These are phyloP conservation scores for Eidolon dupreanum DNA, from an alignment of 2,797 vertebrate genomes.

Conservation along the genomic window DNA sequence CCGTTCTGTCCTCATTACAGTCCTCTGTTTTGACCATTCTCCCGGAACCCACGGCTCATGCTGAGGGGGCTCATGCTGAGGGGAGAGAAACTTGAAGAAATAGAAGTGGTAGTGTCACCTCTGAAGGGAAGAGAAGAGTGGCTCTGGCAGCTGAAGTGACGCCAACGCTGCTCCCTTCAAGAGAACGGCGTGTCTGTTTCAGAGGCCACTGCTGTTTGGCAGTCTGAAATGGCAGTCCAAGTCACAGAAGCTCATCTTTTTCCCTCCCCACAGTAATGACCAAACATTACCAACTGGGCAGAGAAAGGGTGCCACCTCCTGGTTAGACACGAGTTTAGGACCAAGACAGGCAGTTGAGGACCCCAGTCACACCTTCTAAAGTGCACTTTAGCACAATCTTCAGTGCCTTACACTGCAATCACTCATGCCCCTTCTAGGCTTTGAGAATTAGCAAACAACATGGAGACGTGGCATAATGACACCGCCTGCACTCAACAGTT, in stretches of 20 bases:
- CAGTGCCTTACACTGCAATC: background rate
- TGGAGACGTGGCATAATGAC: background rate
- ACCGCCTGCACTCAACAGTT: background rate
- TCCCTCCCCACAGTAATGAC: constrained; percentile 52
- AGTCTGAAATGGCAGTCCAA: background rate
- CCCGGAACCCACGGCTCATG: background rate
- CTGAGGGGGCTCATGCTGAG: background rate
- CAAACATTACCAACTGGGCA: background rate
- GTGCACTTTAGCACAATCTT: background rate
- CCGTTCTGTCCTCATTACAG: background rate
- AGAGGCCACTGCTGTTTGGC: background rate
- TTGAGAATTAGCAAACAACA: background rate
- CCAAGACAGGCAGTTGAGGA: background rate
- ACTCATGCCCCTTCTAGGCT: background rate
- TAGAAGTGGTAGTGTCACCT: background rate
- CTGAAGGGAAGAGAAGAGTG: background rate
- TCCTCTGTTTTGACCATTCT: background rate
- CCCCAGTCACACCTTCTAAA: background rate
- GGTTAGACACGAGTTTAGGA: background rate
- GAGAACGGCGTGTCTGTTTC: background rate
- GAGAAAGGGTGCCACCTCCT: constrained; percentile 64
- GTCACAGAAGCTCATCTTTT: background rate
- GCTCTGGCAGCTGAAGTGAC: background rate
- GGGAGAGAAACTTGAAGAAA: background rate
- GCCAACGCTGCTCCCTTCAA: background rate